A percentile compares a stretch with the other conserved stretches of the same genome.
phyloP scores from a whole-genome alignment of 37 sponge, comb jelly and placozoan genomes.

The Hexactinellida sp. region DNA sequence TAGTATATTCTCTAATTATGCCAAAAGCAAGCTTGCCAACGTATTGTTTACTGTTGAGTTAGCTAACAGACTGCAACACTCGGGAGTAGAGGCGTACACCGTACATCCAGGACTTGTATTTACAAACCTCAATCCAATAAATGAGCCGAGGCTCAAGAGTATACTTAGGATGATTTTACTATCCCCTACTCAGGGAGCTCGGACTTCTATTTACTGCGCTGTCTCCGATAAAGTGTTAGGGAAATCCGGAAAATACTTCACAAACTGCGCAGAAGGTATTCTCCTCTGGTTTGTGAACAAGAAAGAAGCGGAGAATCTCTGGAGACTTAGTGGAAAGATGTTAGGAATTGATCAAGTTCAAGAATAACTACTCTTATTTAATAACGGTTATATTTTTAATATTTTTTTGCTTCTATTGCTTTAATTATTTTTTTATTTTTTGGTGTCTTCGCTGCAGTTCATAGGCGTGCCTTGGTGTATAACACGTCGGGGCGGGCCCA shows the following conservation, averaged over 20 bases:
- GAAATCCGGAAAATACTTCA: conserved; percentile 42
- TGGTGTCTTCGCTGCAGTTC: too few relatives aligned
- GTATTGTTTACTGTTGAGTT: conserved; percentile 30
- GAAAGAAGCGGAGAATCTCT: conserved; percentile 26
- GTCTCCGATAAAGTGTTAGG: conserved; percentile 42
- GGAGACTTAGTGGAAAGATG: conserved; percentile 24
- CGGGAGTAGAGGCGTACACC: conserved; percentile 28
- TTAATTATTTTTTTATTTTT: too few relatives aligned
- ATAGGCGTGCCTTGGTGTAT: too few relatives aligned
- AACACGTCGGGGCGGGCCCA: too few relatives aligned
- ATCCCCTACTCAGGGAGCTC: conserved; percentile 52
- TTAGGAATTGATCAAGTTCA: neutral
- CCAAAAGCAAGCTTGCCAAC: conserved; percentile 34
- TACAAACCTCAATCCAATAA: conserved; percentile 14
- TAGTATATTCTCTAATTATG: conserved; percentile 14
- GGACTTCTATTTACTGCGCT: conserved; percentile 64
- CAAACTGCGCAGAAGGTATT: conserved; percentile 35
- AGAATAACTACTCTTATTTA: neutral
- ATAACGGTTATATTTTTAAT: neutral
- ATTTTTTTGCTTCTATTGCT: neutral
- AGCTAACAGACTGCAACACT: conserved; percentile 19
- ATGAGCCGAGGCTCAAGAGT: too few relatives aligned
- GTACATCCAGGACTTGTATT: conserved; percentile 31
- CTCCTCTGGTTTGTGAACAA: neutral
- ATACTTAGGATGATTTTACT: neutral